These are phyloP conservation scores for Oreochromis grahami DNA, from an alignment of 2,797 vertebrate genomes.

Conservation along the genomic window DNA sequence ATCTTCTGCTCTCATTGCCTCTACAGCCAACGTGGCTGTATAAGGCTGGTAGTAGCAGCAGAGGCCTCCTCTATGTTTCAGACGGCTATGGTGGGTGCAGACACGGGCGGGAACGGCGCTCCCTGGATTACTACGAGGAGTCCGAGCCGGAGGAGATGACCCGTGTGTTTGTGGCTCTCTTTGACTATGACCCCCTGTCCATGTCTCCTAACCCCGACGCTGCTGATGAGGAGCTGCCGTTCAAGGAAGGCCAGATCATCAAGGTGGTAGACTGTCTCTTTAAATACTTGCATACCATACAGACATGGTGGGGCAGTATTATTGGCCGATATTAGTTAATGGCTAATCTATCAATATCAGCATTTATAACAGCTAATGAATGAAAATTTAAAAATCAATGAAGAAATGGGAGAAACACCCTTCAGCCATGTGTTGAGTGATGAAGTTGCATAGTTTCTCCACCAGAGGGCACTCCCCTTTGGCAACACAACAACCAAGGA, in stretches of 20 bases:
- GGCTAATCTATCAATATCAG: not conserved
- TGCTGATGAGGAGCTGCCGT: constrained; percentile 93
- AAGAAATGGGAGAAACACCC: not conserved
- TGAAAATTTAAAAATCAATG: not conserved
- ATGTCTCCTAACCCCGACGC: constrained; percentile 99
- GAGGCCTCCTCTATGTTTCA: constrained; percentile 76
- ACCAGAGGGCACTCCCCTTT: not conserved
- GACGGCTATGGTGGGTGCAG: constrained; percentile 84
- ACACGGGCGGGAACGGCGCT: constrained; percentile 76
- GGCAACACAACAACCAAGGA: not conserved
- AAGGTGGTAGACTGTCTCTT: constrained; percentile 75
- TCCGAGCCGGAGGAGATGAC: constrained; percentile 86
- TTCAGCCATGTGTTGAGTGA: not conserved
- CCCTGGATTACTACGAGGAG: constrained; percentile 88
- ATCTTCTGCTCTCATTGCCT: constrained; percentile 65
- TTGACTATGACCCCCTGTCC: constrained; percentile 94
- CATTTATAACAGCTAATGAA: not conserved
- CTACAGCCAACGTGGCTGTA: constrained; percentile 61
- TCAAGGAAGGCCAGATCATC: constrained; percentile 97
- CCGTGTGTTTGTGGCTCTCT: constrained; percentile 95
- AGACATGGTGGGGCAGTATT: not conserved
- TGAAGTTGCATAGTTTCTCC: not conserved
- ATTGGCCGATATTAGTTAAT: not conserved
- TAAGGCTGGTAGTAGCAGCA: constrained; percentile 70
- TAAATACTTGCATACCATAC: not conserved